Evolutionary conservation across 2,888 invertebrate species (phyloP), one percentile per base, ranked within the genome.

Genomic region (Trissoscelio sp.): DNA sequence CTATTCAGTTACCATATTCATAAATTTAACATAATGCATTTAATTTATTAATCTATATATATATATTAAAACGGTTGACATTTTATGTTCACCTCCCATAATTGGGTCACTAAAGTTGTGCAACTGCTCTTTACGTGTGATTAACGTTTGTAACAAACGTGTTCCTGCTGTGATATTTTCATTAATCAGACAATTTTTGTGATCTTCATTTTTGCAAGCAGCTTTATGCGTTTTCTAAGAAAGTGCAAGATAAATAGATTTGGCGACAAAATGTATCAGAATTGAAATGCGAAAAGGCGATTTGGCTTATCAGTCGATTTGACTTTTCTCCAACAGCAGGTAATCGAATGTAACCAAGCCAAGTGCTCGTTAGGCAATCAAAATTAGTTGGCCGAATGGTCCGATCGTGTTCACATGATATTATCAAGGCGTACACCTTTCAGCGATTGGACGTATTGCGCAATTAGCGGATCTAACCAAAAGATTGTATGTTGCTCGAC

Each of bases 381-480:
- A 66, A 67, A 79, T 53, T 53, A 48, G 42, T 66, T 16, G 46
- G 16, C 51, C 34, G 51, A 58, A 55, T 34, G 55, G 4, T 5
- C 42, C 48, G 34, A 46, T 51, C 22, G n/a, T 24, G 74, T 64
- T 62, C 64, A 53, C 37, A 39, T 37, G 55, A 77, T 79, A 73
- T 73, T 73, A 73, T 67, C 60, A 51, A 67, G 72, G 60, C 39
- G 24, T 73, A 48, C 74, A 69, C 67, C 80, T 75, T 75, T 80
- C 70, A 78, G 7, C 37, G n/a, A 18, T 67, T 39, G 48, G 55
- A 73, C 31, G 20, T 14, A 66, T 80, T 80, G 75, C 75, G 31
- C 57, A 74, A 75, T 62, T 51, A 70, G 22, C 75, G 67, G 72
- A 75, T 72, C 60, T 57, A 72, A 60, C 51, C 11, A 16, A 58